Evolutionary conservation across 2,888 invertebrate species (phyloP), one percentile per base, ranked within the genome.

Genomic region (Amiota mariae): DNA sequence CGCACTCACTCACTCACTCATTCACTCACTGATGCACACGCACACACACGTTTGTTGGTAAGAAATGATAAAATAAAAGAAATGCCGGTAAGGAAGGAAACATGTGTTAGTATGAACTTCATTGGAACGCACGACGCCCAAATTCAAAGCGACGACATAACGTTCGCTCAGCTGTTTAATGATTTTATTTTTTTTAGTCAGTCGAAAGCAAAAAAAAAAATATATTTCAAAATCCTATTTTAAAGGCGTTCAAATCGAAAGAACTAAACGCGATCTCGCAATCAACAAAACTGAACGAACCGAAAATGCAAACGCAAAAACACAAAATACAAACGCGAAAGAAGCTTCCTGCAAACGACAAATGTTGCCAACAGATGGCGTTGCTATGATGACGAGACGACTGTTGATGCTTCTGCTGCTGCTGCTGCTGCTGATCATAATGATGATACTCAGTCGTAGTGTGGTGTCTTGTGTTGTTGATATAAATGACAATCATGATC

Each of bases 401-500:
- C 8, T 36, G 36, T 36, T 36, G 36, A 36, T 36, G 36, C 36
- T 36, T 36, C 6, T 36, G 36, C 36, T 36, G 36, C 0, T 6
- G 3, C 36, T 36, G 36, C 3, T 36, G 6, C 36, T 36, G 36
- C 2, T 36, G 36, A 24, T 24, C 2, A 24, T 24, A 3, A 24
- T 24, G 24, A 24, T 24, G 2, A 24, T n/a, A n/a, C n/a, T n/a
- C n/a, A n/a, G n/a, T n/a, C n/a, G n/a, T n/a, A n/a, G n/a, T n/a
- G n/a, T n/a, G n/a, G n/a, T n/a, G n/a, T n/a, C n/a, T n/a, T 24
- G 24, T 2, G 24, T 24, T 71, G 73, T 64, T 72, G 70, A 61
- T 74, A 77, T 73, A 67, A 73, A 63, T 72, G 77, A 54, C 72
- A 76, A 66, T 82, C 78, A 80, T 85, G 78, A 77, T 77, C 80